phyloP scores from a whole-genome alignment of 1,140 invertebrate genomes.

The Philotrypesis tridentata region DNA sequence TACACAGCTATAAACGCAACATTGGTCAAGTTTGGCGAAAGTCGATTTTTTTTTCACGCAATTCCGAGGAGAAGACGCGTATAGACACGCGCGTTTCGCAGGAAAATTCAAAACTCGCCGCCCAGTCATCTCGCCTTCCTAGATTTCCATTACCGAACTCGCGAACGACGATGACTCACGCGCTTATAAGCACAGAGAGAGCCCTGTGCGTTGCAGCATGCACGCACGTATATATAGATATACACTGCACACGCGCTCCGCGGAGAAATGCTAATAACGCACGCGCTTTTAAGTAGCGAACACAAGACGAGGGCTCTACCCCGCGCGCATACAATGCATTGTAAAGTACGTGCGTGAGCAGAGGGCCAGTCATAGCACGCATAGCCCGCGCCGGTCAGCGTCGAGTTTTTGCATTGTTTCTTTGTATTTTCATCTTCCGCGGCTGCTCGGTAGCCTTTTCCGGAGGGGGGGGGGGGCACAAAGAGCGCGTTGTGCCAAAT shows the following conservation, averaged over 20 bases:
- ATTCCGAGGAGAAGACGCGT: no score
- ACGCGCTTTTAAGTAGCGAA: background rate
- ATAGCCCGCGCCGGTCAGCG: background rate
- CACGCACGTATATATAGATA: no score
- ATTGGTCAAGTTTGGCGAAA: no score
- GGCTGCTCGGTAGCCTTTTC: background rate
- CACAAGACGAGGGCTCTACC: background rate
- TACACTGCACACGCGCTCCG: background rate
- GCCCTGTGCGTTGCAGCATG: no score
- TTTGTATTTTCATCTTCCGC: background rate
- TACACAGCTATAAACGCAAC: no score
- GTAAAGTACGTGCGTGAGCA: background rate
- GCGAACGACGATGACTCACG: background rate
- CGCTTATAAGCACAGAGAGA: no score
- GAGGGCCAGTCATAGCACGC: background rate
- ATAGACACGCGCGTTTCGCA: no score
- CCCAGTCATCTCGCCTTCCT: background rate
- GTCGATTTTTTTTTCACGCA: no score
- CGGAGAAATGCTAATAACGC: background rate
- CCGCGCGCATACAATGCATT: conserved; percentile 7
- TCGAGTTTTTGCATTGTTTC: background rate
- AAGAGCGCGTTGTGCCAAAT: no score
- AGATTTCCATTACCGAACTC: background rate
- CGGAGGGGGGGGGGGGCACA: no score
- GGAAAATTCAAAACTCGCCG: background rate